Evolutionary conservation across 2,888 invertebrate species (phyloP).

Genomic region (Tetranychus truncatus): DNA sequence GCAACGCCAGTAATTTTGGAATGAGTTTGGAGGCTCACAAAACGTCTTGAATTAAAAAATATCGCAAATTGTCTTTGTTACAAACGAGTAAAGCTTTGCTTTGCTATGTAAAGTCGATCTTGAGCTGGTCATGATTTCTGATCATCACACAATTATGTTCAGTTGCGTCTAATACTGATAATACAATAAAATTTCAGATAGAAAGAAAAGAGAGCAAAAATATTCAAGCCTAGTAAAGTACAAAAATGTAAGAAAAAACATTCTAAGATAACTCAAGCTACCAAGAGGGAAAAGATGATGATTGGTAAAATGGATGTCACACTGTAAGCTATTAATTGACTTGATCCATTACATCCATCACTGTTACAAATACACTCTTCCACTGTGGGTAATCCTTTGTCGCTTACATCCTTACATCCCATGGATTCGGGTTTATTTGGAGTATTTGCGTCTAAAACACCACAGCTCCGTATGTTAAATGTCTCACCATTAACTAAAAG

Average conservation of each 20-base stretch:
- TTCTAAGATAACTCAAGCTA: not conserved
- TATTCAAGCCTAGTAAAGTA: not conserved
- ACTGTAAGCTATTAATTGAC: not conserved
- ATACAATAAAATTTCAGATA: too few relatives aligned
- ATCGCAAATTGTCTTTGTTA: too few relatives aligned
- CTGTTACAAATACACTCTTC: not conserved
- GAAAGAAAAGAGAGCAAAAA: not conserved
- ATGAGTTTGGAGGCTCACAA: too few relatives aligned
- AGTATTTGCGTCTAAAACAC: not conserved
- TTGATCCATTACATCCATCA: not conserved
- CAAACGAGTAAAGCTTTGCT: too few relatives aligned
- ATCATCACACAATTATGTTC: too few relatives aligned
- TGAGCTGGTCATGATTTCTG: too few relatives aligned
- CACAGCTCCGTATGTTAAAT: not conserved
- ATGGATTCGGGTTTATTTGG: not conserved
- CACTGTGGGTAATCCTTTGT: not conserved
- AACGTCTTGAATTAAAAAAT: too few relatives aligned
- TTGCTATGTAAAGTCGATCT: too few relatives aligned
- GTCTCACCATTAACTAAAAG: not conserved
- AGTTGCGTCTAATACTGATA: too few relatives aligned
- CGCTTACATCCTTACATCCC: not conserved
- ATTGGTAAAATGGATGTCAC: not conserved
- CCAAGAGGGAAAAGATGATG: not conserved
- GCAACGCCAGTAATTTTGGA: too few relatives aligned
- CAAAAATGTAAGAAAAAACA: not conserved